phyloP scores from a whole-genome alignment of 2,113 vertebrate genomes.

The Scopus umbretta region DNA sequence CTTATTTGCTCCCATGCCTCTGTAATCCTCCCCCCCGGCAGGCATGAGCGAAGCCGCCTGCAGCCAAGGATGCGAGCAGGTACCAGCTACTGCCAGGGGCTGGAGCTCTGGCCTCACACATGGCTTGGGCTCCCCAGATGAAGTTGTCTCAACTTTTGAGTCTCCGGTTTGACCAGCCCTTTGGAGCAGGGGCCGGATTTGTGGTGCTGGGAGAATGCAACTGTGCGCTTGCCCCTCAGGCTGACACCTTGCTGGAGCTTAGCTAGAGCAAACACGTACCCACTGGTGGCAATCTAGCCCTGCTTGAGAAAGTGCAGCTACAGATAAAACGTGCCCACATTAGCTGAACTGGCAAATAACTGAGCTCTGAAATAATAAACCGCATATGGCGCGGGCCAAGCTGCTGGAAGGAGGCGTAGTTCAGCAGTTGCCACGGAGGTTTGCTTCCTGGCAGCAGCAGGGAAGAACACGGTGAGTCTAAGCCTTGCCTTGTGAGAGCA shows the following conservation, averaged over 20 bases:
- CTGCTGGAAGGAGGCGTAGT: not conserved
- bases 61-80: not conserved
- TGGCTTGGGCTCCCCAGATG: not conserved
- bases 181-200: not conserved
- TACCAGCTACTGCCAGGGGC: constrained; percentile 47
- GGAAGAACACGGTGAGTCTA: not conserved
- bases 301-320: not conserved
- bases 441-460: not conserved
- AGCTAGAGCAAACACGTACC: not conserved
- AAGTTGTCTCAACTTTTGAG: not conserved
- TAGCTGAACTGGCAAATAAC: constrained; percentile 8
- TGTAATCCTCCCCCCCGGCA: not conserved
- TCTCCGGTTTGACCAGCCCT: not conserved
- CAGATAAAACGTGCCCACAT: not conserved
- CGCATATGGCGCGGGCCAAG: fast-evolving
- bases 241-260: not conserved
- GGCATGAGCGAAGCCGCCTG: fast-evolving
- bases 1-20: not conserved
- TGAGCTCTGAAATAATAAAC: not conserved
- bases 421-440: not conserved
- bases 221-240: not conserved
- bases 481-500: not conserved
- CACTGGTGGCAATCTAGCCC: not conserved
- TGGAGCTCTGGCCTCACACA: constrained; percentile 21
- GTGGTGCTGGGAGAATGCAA: not conserved